Base-by-base conservation (phyloP, 30 jellyfish, hydroid and myxozoan genomes). In the Turritopsis dohrnii region DNA sequence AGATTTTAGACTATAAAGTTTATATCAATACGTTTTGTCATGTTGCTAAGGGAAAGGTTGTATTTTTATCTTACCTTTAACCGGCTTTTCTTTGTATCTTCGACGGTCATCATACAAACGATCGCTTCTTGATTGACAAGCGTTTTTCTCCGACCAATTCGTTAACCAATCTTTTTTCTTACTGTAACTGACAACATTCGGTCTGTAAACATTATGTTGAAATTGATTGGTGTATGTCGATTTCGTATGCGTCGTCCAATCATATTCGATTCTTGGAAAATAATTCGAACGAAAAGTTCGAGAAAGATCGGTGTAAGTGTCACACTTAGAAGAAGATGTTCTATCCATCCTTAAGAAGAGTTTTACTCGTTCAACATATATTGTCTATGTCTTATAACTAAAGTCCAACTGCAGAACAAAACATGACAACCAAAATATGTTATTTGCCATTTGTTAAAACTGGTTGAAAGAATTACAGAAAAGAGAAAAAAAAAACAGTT, bases 281-380 rank as follows among this genome's bases (percentile, higher is more conserved):
- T n/a, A 23, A 69, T 69, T 69, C 30, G 77, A 0, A n/a, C 77
- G 28, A 69, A 69, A 69, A n/a, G 77, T 69, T 8, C 77, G 77
- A 0, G 77, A 69, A 9, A 69, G 30, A 69, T 69, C 19, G 17
- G 31, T 69, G 8, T 69, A 69, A 9, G 77, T 27, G 9, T 69
- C 77, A 27, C 8, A 41, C 60, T 41, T 41, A 41, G 60, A 41
- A 41, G 60, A 41, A 41, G 60, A 41, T 41, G 60, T 41, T 41
- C 60, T 5, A 41, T 41, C 60, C 60, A 41, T 41, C 13, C 13
- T 41, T 13, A 3, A 41, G 60, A 13, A 41, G 13, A 41, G 60
- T 41, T 5, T 41, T 41, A 41, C n/a, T n/a, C n/a, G n/a, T n/a
- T n/a, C n/a, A n/a, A n/a, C n/a, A n/a, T n/a, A n/a, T n/a, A n/a